Evolutionary conservation across 1,140 invertebrate genomes (phyloP), one percentile per base, ranked within the genome.

Genomic region (Aphis craccivora): DNA sequence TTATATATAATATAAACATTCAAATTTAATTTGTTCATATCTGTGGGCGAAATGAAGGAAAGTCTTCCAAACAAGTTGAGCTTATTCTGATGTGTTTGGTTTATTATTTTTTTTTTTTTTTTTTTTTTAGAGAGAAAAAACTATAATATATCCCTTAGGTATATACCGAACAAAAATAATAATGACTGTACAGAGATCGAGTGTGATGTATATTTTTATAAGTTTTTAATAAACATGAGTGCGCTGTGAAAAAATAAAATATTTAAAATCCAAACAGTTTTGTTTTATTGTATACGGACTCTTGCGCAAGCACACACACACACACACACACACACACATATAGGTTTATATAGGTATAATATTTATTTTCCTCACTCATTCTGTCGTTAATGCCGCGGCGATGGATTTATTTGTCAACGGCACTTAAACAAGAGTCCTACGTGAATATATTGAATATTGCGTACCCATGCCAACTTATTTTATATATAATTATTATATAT

Each of bases 181-280:
- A 87, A 45, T 87, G 48, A 87, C 45, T 48, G 30, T 48, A n/a
- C 43, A 14, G 43, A 48, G 11, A 48, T n/a, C 43, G 43, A 87
- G 84, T n/a, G 30, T 30, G 43, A 87, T n/a, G 30, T 48, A 87
- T 45, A 45, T 87, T n/a, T 87, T 87, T 48, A 87, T 48, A 87
- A 87, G 84, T 87, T 87, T 87, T 87, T 87, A 87, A 87, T 87
- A 87, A 48, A 87, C 43, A n/a, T 25, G 43, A 55, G 53, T 55
- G 90, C 55, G 55, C 43, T 9, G 2, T 4, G 18, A 43, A 55
- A 6, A 40, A 43, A 30, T 40, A 67, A 90, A 76, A n/a, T 43
- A 76, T 43, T 43, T 40, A 20, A 53, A 53, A 55, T 51, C 30
- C 48, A 53, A 35, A 89, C 37, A 11, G 23, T 84, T 84, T 43